Conservation (phyloP, 2,888 invertebrate species). For the Drosophila paracracens region DNA sequence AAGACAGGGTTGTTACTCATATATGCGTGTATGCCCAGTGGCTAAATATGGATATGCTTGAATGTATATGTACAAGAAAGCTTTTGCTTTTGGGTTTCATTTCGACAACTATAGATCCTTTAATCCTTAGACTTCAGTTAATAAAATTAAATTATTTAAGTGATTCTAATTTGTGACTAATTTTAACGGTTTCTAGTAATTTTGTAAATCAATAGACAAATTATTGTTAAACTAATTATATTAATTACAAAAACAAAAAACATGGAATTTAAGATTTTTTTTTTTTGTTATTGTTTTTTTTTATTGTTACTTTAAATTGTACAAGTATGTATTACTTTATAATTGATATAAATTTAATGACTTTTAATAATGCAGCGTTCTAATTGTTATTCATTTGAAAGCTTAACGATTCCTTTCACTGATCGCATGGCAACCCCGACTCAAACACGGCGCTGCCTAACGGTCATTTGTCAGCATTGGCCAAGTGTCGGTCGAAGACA, state of each 20-base stretch:
- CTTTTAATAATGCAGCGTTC: not conserved
- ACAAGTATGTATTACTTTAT: not conserved
- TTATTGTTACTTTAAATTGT: not conserved
- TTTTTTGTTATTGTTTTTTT: too few relatives aligned
- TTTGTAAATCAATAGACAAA: not conserved
- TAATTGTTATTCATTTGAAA: not conserved
- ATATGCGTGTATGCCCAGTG: not conserved
- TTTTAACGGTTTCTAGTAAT: not conserved
- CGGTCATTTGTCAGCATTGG: conserved; percentile 59
- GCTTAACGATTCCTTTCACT: not conserved
- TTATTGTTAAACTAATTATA: not conserved
- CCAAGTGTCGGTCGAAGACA: conserved; percentile 61
- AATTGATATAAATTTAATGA: not conserved
- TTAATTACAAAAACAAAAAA: not conserved
- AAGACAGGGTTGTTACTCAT: conserved; percentile 58
- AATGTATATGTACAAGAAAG: not conserved
- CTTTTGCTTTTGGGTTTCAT: not conserved
- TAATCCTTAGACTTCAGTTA: not conserved
- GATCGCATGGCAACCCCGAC: conserved; percentile 4
- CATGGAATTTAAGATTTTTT: too few relatives aligned
- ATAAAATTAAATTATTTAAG: not conserved
- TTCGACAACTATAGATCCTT: not conserved
- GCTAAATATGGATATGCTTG: not conserved
- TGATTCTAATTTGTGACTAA: not conserved
- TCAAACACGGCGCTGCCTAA: conserved; percentile 22